Percentiles rank a stretch among this genome's conserved stretches.
Conservation (phyloP, 2,113 vertebrate species). For the Sialia sialis region DNA sequence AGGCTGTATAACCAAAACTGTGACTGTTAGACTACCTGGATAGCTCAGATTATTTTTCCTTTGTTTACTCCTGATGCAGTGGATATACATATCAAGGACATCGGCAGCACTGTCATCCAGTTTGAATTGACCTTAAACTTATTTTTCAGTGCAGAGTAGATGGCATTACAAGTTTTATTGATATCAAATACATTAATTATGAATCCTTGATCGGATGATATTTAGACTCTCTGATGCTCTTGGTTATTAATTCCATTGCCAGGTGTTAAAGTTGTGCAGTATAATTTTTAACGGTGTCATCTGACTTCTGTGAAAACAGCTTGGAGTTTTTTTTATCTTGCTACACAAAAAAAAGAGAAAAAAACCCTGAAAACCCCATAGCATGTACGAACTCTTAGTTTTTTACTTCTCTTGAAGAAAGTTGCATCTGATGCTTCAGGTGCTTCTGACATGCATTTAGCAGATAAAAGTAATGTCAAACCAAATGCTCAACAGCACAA, state of each 20-base stretch:
- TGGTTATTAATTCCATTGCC: neutral
- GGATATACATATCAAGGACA: neutral
- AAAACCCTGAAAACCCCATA: rapidly evolving
- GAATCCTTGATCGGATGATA: neutral
- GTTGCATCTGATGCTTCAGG: neutral
- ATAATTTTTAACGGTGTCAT: neutral
- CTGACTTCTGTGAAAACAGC: neutral
- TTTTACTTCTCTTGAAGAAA: neutral
- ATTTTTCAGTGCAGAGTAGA: neutral
- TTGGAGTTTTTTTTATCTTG: neutral
- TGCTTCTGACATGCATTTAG: neutral
- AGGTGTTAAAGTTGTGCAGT: neutral
- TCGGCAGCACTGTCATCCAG: neutral
- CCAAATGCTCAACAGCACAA: neutral
- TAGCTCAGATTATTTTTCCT: neutral
- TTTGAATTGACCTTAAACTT: neutral
- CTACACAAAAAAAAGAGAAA: neutral
- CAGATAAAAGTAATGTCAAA: neutral
- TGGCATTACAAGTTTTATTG: neutral
- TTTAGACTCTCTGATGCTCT: neutral
- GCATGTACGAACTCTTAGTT: neutral
- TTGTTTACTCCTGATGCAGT: neutral
- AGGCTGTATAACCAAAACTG: neutral
- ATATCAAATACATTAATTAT: neutral
- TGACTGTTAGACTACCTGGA: neutral